These are phyloP conservation scores for Orthosia gracilis DNA, from an alignment of 2,888 invertebrate genomes.

Conservation along the genomic window DNA sequence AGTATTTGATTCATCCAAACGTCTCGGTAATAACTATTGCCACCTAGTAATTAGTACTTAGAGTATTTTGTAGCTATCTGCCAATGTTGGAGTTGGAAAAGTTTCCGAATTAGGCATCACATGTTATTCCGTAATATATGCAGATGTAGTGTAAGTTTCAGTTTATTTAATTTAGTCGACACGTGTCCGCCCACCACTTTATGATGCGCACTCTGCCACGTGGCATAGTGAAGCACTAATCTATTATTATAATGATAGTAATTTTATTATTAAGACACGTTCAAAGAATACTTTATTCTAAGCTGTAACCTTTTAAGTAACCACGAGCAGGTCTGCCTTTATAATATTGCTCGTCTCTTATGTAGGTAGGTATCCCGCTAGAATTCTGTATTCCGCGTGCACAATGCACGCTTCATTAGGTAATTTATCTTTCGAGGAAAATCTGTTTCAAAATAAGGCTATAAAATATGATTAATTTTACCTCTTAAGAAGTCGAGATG, in stretches of 20 bases:
- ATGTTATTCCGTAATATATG: background rate
- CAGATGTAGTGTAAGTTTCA: background rate
- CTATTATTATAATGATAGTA: constrained; percentile 16
- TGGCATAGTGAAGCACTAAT: constrained; percentile 24
- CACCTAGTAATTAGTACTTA: constrained; percentile 10
- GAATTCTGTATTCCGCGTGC: constrained; percentile 21
- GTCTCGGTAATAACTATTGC: background rate
- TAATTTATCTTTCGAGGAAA: constrained; percentile 43
- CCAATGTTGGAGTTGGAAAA: background rate
- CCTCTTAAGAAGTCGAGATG: constrained; percentile 96
- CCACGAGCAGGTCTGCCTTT: constrained; percentile 7
- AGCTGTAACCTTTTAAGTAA: constrained; percentile 15
- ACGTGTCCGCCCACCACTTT: constrained; percentile 53
- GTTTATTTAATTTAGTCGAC: constrained; percentile 28
- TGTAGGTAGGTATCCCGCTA: background rate
- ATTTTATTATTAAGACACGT: constrained; percentile 5
- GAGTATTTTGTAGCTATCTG: background rate
- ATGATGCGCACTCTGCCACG: constrained; percentile 42
- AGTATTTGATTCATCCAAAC: constrained; percentile 28
- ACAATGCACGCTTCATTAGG: constrained; percentile 38
- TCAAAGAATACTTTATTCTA: constrained; percentile 1
- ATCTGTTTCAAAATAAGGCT: constrained; percentile 24
- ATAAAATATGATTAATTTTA: constrained; percentile 71
- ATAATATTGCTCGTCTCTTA: constrained; percentile 21
- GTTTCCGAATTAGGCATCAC: constrained; percentile 1